These are phyloP conservation scores for Australoheros facetus DNA, from an alignment of 2,797 vertebrate species.

Conservation along the genomic window DNA sequence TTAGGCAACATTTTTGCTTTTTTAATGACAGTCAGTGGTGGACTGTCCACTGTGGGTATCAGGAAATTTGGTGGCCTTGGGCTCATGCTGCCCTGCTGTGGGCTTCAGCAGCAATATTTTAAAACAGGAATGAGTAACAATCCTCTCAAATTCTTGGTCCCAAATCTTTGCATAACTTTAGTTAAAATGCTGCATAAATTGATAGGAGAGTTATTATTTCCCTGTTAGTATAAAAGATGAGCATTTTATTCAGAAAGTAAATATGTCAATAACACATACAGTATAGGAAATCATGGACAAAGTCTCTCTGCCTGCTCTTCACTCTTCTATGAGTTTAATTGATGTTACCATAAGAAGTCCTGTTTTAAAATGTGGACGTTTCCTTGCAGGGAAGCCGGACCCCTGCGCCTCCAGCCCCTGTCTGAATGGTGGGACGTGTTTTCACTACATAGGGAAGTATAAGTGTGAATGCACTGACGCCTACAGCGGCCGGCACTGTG, in stretches of 20 bases:
- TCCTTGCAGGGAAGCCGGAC: constrained; percentile 90
- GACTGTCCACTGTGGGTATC: background rate
- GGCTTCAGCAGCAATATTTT: background rate
- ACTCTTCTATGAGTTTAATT: background rate
- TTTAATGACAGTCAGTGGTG: background rate
- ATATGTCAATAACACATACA: too few species aligned
- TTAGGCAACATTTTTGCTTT: background rate
- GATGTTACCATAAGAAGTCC: background rate
- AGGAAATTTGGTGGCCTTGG: background rate
- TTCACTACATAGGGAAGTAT: constrained; percentile 98
- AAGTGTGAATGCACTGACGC: constrained; percentile 93
- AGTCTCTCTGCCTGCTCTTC: too few species aligned
- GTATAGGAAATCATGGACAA: too few species aligned
- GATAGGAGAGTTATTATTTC: too few species aligned
- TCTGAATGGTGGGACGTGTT: constrained; percentile 94
- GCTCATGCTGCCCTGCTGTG: background rate
- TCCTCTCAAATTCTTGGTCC: background rate
- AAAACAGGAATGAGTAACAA: background rate
- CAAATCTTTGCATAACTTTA: too few species aligned
- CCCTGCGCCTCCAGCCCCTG: constrained; percentile 95
- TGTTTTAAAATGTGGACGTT: constrained; percentile 19
- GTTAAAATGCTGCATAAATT: too few species aligned
- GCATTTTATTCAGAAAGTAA: too few species aligned
- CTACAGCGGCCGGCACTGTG: constrained; percentile 91
- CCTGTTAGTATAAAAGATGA: too few species aligned